Evolutionary conservation across 2,113 vertebrate genomes (phyloP).

Genomic region (Bombycilla garrulus): DNA sequence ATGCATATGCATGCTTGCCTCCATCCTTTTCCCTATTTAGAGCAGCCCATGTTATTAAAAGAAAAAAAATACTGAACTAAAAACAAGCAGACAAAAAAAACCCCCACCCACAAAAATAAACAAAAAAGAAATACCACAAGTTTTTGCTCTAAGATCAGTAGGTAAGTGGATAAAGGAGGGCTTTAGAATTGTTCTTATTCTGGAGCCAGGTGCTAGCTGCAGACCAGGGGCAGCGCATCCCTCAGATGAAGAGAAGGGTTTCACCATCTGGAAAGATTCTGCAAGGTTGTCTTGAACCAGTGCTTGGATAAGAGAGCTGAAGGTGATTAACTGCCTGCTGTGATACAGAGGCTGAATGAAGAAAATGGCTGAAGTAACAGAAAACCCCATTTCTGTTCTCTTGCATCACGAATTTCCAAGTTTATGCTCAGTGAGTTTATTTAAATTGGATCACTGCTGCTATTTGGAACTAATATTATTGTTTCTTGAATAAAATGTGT

Average conservation of each 20-base stretch:
- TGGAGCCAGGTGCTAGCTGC: not conserved
- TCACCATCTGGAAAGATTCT: not conserved
- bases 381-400: not conserved
- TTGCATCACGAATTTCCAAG: not conserved
- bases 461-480: conserved; percentile 26
- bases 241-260: not conserved
- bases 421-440: not conserved
- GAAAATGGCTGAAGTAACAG: not conserved
- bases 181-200: not conserved
- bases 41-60: not conserved
- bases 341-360: not conserved
- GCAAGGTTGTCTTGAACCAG: not conserved
- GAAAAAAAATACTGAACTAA: too few species aligned
- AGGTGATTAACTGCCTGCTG: not conserved
- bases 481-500: conserved; percentile 40
- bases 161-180: not conserved
- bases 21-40: not conserved
- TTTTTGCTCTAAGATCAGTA: not conserved
- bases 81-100: too few species aligned
- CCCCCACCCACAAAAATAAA: not conserved
- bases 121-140: not conserved
- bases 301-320: not conserved
- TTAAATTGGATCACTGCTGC: not conserved
- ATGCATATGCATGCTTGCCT: not conserved
- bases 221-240: not conserved